These are phyloP conservation scores for Ephialtes manifestator DNA, from an alignment of 2,888 invertebrate genomes.

Conservation along the genomic window DNA sequence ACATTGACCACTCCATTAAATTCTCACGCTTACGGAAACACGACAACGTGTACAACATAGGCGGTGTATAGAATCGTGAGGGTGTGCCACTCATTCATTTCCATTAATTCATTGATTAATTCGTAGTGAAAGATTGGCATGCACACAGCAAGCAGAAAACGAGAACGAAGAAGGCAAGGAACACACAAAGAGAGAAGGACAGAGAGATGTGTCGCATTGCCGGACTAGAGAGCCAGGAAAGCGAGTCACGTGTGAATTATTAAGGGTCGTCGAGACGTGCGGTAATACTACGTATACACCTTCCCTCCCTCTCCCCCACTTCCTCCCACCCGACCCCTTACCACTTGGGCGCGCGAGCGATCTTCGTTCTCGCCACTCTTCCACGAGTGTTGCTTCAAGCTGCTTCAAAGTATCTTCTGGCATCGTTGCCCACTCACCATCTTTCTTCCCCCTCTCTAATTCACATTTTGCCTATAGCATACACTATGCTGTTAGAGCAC, in stretches of 20 bases:
- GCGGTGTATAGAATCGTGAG: not conserved
- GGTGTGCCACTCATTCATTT: slow-evolving; percentile 24
- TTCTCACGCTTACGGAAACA: slow-evolving; percentile 25
- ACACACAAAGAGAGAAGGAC: slow-evolving; percentile 1
- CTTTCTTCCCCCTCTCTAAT: slow-evolving; percentile 63
- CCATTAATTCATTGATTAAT: slow-evolving; percentile 41
- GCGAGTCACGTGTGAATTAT: slow-evolving; percentile 80
- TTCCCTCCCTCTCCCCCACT: too few relatives aligned
- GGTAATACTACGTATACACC: slow-evolving; percentile 71
- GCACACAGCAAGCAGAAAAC: slow-evolving; percentile 2
- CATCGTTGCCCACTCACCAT: slow-evolving; percentile 65
- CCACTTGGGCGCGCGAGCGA: slow-evolving; percentile 45
- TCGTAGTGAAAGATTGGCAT: slow-evolving; percentile 15
- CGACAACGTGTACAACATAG: not conserved
- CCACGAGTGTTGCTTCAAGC: slow-evolving; percentile 51
- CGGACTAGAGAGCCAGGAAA: slow-evolving; percentile 61
- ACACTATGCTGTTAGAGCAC: slow-evolving; percentile 12
- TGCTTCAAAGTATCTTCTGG: slow-evolving; percentile 66
- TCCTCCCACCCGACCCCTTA: not conserved
- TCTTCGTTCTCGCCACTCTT: slow-evolving; percentile 59
- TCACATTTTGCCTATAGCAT: slow-evolving; percentile 29
- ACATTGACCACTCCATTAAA: slow-evolving; percentile 6
- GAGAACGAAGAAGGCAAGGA: not conserved
- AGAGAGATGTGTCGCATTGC: slow-evolving; percentile 41
- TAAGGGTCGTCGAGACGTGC: slow-evolving; percentile 77